A percentile compares a stretch with the other conserved stretches of the same genome.
These are phyloP conservation scores for Enteromius trimaculatus DNA, from an alignment of 2,797 vertebrate species.

Conservation along the genomic window DNA sequence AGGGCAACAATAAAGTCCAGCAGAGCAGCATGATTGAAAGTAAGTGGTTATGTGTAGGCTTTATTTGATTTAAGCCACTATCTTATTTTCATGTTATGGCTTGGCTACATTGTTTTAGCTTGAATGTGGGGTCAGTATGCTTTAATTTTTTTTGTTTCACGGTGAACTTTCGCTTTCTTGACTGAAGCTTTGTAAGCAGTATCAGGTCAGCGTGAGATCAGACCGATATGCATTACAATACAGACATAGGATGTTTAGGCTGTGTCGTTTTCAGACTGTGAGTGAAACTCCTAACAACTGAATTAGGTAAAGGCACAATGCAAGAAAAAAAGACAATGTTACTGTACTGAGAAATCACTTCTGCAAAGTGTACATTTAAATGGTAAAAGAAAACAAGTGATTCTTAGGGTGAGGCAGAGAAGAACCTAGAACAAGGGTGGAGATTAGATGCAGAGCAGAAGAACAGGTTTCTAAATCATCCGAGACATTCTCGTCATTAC, in stretches of 20 bases:
- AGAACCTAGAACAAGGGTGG: constrained; percentile 19
- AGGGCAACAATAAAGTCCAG: background rate
- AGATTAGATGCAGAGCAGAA: constrained; percentile 34
- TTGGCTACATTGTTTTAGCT: background rate
- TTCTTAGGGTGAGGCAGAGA: constrained; percentile 38
- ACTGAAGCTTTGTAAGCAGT: background rate
- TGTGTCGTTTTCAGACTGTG: background rate
- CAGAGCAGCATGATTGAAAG: background rate
- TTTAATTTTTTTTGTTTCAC: background rate
- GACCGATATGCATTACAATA: background rate
- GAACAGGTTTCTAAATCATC: constrained; percentile 40
- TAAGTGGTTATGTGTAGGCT: background rate
- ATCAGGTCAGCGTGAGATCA: background rate
- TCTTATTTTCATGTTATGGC: background rate
- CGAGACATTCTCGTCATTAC: constrained; percentile 40
- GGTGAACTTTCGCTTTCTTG: background rate
- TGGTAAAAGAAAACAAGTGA: background rate
- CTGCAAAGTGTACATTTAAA: constrained; percentile 6
- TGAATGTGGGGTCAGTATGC: background rate
- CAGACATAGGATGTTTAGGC: background rate
- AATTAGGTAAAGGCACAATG: background rate
- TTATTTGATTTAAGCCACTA: background rate
- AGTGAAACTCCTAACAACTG: constrained; percentile 1
- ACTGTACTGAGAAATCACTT: background rate
- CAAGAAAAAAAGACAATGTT: background rate